phyloP scores from a whole-genome alignment of 2,113 vertebrate genomes.

The Oryzias celebensis region DNA sequence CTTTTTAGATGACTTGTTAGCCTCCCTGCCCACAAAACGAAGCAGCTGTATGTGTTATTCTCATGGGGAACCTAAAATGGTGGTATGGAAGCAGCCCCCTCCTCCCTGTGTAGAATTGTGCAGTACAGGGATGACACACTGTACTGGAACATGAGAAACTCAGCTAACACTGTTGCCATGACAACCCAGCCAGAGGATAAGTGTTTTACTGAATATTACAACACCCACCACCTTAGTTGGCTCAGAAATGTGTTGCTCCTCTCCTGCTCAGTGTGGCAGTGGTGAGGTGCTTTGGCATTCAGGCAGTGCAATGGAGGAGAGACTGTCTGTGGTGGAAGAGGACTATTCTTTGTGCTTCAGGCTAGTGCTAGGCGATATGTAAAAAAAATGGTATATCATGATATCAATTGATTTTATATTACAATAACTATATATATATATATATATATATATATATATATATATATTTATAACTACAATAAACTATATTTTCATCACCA shows the following conservation, averaged over 20 bases:
- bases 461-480: too few relatives aligned
- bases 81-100: conserved; percentile 31
- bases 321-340: background rate
- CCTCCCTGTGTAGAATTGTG: conserved; percentile 12
- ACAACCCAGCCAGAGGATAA: conserved; percentile 77
- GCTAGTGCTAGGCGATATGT: too few relatives aligned
- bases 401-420: too few relatives aligned
- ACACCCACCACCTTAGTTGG: conserved; percentile 56
- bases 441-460: too few relatives aligned
- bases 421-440: too few relatives aligned
- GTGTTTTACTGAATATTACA: conserved; percentile 62
- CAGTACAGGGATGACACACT: conserved; percentile 55
- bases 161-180: conserved; percentile 78
- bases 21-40: conserved; percentile 14
- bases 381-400: too few relatives aligned
- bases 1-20: background rate
- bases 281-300: conserved; percentile 15
- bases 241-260: conserved; percentile 33
- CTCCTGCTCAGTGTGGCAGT: conserved; percentile 8
- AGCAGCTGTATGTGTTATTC: conserved; percentile 44
- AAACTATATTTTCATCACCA: too few relatives aligned
- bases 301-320: conserved; percentile 5
- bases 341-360: too few relatives aligned
- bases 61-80: conserved; percentile 58
- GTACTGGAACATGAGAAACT: conserved; percentile 66